Percentiles rank a stretch among this genome's conserved stretches.
Conservation (phyloP, 2,113 vertebrate genomes). For the Dasyprocta punctata region DNA sequence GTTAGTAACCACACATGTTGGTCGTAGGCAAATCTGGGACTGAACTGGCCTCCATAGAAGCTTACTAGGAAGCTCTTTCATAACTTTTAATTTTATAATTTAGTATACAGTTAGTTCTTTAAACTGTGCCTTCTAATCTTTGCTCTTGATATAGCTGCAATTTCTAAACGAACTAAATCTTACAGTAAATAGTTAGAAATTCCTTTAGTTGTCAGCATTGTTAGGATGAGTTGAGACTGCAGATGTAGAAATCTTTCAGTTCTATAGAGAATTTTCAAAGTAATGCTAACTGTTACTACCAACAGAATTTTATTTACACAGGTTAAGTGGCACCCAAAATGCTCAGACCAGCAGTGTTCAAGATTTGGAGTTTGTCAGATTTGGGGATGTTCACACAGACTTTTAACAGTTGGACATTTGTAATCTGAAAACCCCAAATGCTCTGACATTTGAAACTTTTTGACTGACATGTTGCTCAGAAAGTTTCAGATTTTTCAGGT, state of each 20-base stretch:
- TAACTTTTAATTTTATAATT: neutral
- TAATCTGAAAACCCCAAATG: neutral
- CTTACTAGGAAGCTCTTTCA: neutral
- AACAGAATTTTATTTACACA: neutral
- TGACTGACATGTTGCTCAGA: neutral
- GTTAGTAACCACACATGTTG: neutral
- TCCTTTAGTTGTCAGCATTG: neutral
- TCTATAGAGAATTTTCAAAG: neutral
- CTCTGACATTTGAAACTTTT: neutral
- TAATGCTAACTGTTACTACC: constrained; percentile 1
- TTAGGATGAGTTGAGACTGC: constrained; percentile 17
- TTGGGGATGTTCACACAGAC: neutral
- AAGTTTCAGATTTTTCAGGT: neutral
- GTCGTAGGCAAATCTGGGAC: neutral
- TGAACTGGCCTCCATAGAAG: neutral
- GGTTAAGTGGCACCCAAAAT: neutral
- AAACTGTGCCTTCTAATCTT: neutral
- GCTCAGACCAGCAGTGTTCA: neutral
- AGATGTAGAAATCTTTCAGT: neutral
- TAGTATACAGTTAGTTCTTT: neutral
- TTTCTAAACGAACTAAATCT: constrained; percentile 23
- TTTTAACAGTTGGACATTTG: neutral
- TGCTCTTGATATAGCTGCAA: neutral
- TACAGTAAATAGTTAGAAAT: neutral
- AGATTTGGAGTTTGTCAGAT: neutral